phyloP scores from a whole-genome alignment of 2,113 vertebrate genomes.

The Hippocampus barbouri region DNA sequence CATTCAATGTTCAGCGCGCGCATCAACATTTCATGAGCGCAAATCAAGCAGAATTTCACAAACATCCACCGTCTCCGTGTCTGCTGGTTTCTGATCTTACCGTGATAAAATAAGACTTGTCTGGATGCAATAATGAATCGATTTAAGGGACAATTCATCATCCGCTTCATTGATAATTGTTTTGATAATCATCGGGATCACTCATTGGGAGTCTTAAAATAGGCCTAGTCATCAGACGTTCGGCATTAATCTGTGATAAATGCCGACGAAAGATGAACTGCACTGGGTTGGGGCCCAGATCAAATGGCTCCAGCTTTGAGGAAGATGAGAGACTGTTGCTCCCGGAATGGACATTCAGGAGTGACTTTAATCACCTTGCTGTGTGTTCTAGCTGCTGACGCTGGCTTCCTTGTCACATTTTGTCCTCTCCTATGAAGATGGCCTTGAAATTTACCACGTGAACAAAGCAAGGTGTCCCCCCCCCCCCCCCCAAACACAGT shows the following conservation, averaged over 20 bases:
- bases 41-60: constrained; percentile 22
- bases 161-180: no score
- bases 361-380: constrained; percentile 64
- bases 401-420: constrained; percentile 44
- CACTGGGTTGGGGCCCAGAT: constrained; percentile 44
- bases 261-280: constrained; percentile 30
- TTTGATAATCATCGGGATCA: no score
- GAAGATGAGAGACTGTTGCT: constrained; percentile 58
- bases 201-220: no score
- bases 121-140: neutral
- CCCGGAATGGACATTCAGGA: constrained; percentile 52
- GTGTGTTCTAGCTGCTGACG: constrained; percentile 52
- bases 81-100: constrained; percentile 1
- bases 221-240: no score
- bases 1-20: constrained; percentile 1
- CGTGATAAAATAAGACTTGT: constrained; percentile 8
- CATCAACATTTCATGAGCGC: constrained; percentile 8
- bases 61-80: constrained; percentile 20
- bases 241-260: constrained; percentile 11
- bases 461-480: constrained; percentile 39
- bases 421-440: constrained; percentile 46
- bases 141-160: no score
- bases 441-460: constrained; percentile 54
- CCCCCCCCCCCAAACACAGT: constrained; percentile 48
- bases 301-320: constrained; percentile 58